Percentiles rank a stretch among this genome's conserved stretches.
Evolutionary conservation across 2,113 vertebrate species (phyloP).

Genomic region (Drymodes brunneopygia): DNA sequence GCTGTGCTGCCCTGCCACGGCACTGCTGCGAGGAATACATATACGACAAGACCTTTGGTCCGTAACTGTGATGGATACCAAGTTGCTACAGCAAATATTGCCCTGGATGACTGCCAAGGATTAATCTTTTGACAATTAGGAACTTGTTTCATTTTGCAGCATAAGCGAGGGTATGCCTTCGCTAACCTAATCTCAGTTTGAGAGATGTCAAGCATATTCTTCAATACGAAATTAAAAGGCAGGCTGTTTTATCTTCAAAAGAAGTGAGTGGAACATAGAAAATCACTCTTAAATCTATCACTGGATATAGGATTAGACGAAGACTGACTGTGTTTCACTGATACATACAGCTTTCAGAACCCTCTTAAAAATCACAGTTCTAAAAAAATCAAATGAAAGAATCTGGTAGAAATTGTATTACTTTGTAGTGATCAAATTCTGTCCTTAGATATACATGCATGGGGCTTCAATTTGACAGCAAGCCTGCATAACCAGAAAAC

Average conservation of each 20-base stretch:
- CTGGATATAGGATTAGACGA: background rate
- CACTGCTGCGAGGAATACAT: background rate
- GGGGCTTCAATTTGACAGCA: background rate
- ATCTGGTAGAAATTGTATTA: slow-evolving; percentile 3
- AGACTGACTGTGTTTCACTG: background rate
- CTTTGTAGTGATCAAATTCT: background rate
- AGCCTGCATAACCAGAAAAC: background rate
- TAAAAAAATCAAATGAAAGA: background rate
- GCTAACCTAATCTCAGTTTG: slow-evolving; percentile 29
- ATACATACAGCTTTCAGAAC: background rate
- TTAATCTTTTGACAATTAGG: slow-evolving; percentile 62
- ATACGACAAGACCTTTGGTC: slow-evolving; percentile 50
- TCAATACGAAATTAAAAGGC: slow-evolving; percentile 14
- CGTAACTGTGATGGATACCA: slow-evolving; percentile 18
- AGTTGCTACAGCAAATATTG: slow-evolving; percentile 62
- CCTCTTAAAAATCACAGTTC: background rate
- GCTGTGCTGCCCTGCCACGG: background rate
- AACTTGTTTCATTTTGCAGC: slow-evolving; percentile 43
- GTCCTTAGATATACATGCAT: background rate
- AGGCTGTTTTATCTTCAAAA: slow-evolving; percentile 44
- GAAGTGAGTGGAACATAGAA: background rate
- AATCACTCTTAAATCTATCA: slow-evolving; percentile 19
- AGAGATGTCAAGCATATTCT: slow-evolving; percentile 48
- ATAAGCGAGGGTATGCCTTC: background rate
- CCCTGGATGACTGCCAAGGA: slow-evolving; percentile 52